Base-by-base conservation (phyloP, 2,113 vertebrate genomes). In the Terrapene triunguis region DNA sequence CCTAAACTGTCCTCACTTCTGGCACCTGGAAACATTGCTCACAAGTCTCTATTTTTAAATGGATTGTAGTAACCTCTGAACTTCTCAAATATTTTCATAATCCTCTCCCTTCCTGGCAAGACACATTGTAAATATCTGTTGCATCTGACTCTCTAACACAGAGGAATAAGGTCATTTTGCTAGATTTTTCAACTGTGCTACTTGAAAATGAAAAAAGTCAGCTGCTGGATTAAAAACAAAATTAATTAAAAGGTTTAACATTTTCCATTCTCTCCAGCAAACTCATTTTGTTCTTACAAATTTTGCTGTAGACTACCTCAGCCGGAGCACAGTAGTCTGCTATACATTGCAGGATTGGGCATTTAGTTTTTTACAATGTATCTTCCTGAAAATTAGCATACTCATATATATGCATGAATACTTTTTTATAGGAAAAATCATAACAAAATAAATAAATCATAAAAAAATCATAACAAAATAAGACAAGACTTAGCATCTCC, bases 31-130 rank as follows among this genome's bases (percentile, higher is more conserved):
- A 92, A 65, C 83, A 84, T 96, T 80, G 93, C 57, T 89, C 91
- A 79, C 93, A 85, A 97, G 81, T 85, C 89, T 91, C 96, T 95
- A 84, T 80, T 97, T 96, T 95, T 94, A 95, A 97, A 94, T 1
- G 0, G 87, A 96, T 89, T 85, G 35, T 82, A 93, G n/a, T 86
- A 90, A 95, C 89, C 80, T 95, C 85, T 89, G 91, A 92, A 96
- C 82, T 96, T 90, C 51, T 81, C 50, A 92, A 93, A 85, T 90
- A 89, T 90, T 96, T 95, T 90, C 92, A 93, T 76, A 48, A 91
- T 94, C 47, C 89, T 95, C 92, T 96, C 82, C 91, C 95, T 24
- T 8, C 55, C 50, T 92, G 38, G 42, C 81, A 53, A 78, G 76
- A 57, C 47, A 16, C 27, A 38, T 48, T 44, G 79, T 51, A 90